Evolutionary conservation across 1,140 invertebrate genomes (phyloP), one percentile per base, ranked within the genome.

Genomic region (Harlomillsia oculata): DNA sequence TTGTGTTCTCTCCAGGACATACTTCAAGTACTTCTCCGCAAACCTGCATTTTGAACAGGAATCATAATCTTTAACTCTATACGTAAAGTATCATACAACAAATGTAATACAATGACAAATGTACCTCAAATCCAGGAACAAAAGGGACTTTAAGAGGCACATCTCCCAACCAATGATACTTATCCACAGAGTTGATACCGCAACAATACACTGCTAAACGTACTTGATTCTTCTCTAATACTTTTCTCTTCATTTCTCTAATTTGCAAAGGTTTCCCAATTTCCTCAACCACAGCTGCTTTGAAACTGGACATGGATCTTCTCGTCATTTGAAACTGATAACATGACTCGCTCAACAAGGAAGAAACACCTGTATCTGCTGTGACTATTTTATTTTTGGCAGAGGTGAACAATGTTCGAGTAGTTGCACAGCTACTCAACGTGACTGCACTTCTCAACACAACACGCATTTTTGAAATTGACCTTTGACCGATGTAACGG

Each of bases 131-230:
- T 13, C 79, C 79, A 23, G 78, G 73, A 16, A 76, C 67, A 62
- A 73, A 72, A 20, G 79, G 79, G 48, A 76, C 68, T 57, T 73
- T 66, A 3, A 66, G 66, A 43, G 73, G 71, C 60, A 78, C 74
- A 36, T 71, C 66, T 52, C 78, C 78, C 60, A 71, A 65, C 55
- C 68, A 70, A 43, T 76, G 67, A 18, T 77, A 66, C 29, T 75
- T 67, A 69, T 82, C 80, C 4, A 77, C 71, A 49, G 74, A 73
- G 69, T 81, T 82, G n/a, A 82, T 68, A 16, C 78, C 75, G 66
- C 77, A 78, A 44, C 72, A 75, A 59, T 76, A 70, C 11, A 80
- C 74, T 52, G 74, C 72, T 21, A 82, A 73, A 21, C 78, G 59
- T 26, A 81, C 74, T 68, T 77, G 71, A 54, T 70, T 67, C 0